Evolutionary conservation across 2,888 invertebrate genomes (phyloP).

Genomic region (Drosophila koepferae): DNA sequence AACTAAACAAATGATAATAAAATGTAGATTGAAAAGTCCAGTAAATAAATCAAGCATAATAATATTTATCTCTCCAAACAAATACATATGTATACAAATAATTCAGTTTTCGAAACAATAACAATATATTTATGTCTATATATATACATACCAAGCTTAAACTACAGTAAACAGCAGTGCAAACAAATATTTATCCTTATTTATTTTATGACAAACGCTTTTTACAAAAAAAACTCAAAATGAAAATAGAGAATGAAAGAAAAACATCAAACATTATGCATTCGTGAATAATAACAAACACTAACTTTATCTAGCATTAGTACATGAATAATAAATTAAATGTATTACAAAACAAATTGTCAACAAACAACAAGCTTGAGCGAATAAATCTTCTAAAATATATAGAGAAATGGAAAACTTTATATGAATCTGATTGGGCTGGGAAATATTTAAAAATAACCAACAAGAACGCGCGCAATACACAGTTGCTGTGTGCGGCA

Average conservation of each 20-base stretch:
- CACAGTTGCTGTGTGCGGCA: conserved; percentile 3
- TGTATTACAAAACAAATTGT: conserved; percentile 71
- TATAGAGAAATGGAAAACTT: not conserved
- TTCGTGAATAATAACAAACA: conserved; percentile 48
- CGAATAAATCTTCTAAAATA: conserved; percentile 64
- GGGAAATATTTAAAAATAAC: not conserved
- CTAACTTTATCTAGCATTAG: conserved; percentile 78
- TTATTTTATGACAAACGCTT: conserved; percentile 75
- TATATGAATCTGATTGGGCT: not conserved
- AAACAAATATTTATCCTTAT: conserved; percentile 66
- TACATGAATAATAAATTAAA: conserved; percentile 65
- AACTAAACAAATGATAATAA: conserved; percentile 11
- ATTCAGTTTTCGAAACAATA: conserved; percentile 54
- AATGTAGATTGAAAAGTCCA: conserved; percentile 35
- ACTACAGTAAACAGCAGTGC: conserved; percentile 71
- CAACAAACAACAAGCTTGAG: conserved; percentile 69
- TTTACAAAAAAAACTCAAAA: conserved; percentile 58
- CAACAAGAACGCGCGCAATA: not conserved
- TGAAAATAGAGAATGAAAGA: not conserved
- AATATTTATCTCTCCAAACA: conserved; percentile 28
- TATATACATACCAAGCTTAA: conserved; percentile 51
- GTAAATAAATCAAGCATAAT: conserved; percentile 16
- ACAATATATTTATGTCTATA: conserved; percentile 30
- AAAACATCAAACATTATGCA: conserved; percentile 45
- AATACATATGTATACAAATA: conserved; percentile 49